Evolutionary conservation across 2,113 vertebrate species (phyloP), one percentile per base, ranked within the genome.

Genomic region (Nesogale talazaci): DNA sequence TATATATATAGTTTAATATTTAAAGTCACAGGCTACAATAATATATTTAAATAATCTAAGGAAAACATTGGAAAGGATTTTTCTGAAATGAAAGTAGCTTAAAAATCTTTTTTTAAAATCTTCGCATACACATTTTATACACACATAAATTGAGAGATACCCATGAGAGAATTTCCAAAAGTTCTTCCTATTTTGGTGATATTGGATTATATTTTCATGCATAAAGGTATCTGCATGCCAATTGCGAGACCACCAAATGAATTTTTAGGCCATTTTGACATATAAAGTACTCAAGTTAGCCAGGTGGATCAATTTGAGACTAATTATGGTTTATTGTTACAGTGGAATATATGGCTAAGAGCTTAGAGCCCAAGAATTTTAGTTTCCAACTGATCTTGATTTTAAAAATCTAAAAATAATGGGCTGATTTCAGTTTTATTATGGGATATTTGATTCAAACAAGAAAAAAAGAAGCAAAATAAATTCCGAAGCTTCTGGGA

Each of bases 11-110:
- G n/a, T n/a, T n/a, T n/a, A n/a, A n/a, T n/a, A n/a, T 42, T 93
- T 75, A 52, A 65, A 5, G 36, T 20, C 42, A 61, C 14, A 83
- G 3, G 20, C 29, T 1, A 67, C 7, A 61, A 34, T 27, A 61
- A 52, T 38, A 42, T 57, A 72, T 46, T 75, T 46, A 80, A 83
- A 65, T 87, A 40, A 87, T 72, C 14, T 89, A 88, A 78, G 38
- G 77, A 78, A 93, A 65, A n/a, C n/a, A 36, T 78, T 52, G 46
- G 17, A 1, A 75, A 38, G n/a, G 17, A n/a, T 29, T 27, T 65
- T 52, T 52, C 9, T 52, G 46, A 52, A 52, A 10, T 10, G 9
- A 52, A 52, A 52, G 46, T 52, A 52, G 9, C 14, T 52, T 52
- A 52, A 52, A 52, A 52, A 12, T 23, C 22, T 61, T 61, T 3